Base-by-base conservation (phyloP, 2,113 vertebrate genomes). In the Sorex fumeus region DNA sequence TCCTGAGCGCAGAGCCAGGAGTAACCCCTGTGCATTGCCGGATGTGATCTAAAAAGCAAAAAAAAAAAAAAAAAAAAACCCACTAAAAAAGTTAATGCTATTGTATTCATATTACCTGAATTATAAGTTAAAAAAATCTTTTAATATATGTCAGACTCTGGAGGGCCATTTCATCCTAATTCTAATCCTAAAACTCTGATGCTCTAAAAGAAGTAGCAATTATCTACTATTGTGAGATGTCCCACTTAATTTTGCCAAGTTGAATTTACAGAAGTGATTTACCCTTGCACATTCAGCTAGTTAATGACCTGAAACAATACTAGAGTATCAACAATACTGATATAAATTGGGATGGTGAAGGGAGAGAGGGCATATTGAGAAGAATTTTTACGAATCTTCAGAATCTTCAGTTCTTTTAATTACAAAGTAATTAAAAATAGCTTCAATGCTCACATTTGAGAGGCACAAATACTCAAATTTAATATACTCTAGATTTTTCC, bases 251-350 rank as follows among this genome's bases (percentile, higher is more conserved):
- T 57, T 40, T 81, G 25, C 23, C 82, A 60, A 27, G 23, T 1
- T 53, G 83, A 76, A 77, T 2, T 93, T 50, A 70, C 70, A 71
- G 78, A 4, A 93, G 47, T 45, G 71, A 76, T 19, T 74, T 67
- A 25, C 18, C 78, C 57, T 28, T 72, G 57, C 57, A 40, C 25
- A 23, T 5, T 72, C 0, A 85, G 57, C 15, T 57, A 83, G 27
- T 40, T 6, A 87, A 74, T 86, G 66, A 30, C 47, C 36, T 57
- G 18, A 64, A 70, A 66, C 32, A 83, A 82, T 84, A 71, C 23
- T 50, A 53, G 70, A 85, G n/a, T n/a, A n/a, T n/a, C n/a, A n/a
- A 1, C 43, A n/a, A 92, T 81, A 72, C 71, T 83, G 66, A 47
- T 30, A 18, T 71, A 75, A 47, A 50, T 0, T 11, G 36, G 62